phyloP scores from a whole-genome alignment of 2,113 vertebrate species.

The Actenoides lindsayi region DNA sequence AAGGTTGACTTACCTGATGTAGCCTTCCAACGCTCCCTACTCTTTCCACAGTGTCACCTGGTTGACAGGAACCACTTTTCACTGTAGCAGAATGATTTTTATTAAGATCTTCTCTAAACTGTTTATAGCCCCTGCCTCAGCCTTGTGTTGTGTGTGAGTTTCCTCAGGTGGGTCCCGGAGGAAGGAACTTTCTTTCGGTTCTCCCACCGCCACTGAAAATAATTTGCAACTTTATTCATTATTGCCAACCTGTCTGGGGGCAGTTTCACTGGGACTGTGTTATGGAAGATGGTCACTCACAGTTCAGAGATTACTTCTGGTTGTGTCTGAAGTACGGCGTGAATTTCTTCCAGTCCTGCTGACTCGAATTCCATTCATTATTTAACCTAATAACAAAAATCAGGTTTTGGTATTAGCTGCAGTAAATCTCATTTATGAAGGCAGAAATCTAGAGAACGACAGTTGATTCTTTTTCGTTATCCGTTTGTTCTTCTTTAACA shows the following conservation, averaged over 20 bases:
- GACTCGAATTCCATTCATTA: not conserved
- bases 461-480: constrained; percentile 21
- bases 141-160: not conserved
- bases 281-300: not conserved
- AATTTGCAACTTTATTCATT: not conserved
- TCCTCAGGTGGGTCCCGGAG: not conserved
- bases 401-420: not conserved
- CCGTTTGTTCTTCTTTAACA: constrained; percentile 10
- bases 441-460: not conserved
- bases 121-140: not conserved
- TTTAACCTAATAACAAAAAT: not conserved
- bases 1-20: not conserved
- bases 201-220: not conserved
- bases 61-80: not conserved
- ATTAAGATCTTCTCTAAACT: not conserved
- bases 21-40: not conserved
- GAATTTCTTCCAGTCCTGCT: not conserved
- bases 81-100: not conserved
- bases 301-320: not conserved
- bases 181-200: not conserved
- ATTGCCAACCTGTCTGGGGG: not conserved
- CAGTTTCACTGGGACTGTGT: not conserved
- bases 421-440: not conserved
- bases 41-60: not conserved
- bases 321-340: not conserved